Percentiles rank a stretch among this genome's conserved stretches.
Conservation (phyloP, 2,113 vertebrate species). For the Heterocephalus glaber region DNA sequence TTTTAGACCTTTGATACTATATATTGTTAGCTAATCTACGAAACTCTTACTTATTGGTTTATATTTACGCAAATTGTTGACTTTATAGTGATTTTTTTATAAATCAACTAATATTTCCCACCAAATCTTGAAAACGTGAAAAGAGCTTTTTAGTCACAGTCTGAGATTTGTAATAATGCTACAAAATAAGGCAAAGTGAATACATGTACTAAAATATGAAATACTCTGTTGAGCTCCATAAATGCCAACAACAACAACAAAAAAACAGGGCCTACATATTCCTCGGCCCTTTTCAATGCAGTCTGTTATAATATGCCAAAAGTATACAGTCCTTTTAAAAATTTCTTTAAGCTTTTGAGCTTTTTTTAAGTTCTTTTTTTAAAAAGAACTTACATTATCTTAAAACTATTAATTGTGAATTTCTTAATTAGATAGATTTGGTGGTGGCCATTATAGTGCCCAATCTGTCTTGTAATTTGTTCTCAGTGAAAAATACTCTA, state of each 20-base stretch:
- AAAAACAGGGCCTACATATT: not conserved
- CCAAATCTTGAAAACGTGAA: not conserved
- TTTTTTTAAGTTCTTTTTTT: no score
- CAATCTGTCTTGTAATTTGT: slow-evolving; percentile 16
- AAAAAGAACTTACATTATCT: not conserved
- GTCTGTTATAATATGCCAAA: not conserved
- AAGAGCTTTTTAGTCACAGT: not conserved
- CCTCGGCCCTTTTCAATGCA: slow-evolving; percentile 27
- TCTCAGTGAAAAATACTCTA: not conserved
- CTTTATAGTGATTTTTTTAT: slow-evolving; percentile 40
- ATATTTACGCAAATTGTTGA: not conserved
- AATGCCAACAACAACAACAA: slow-evolving; percentile 46
- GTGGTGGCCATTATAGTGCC: not conserved
- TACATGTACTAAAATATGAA: not conserved
- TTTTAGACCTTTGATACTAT: slow-evolving; percentile 33
- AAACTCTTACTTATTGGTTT: not conserved
- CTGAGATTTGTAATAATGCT: not conserved
- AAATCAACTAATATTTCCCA: not conserved
- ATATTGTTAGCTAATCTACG: slow-evolving; percentile 21
- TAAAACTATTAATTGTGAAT: slow-evolving; percentile 9
- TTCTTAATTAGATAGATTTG: not conserved
- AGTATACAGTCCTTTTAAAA: slow-evolving; percentile 26
- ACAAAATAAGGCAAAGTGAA: slow-evolving; percentile 25
- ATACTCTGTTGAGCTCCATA: not conserved
- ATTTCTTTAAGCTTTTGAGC: slow-evolving; percentile 42